Evolutionary conservation across 2,113 vertebrate genomes (phyloP).

Genomic region (Nothobranchius kuhntae): DNA sequence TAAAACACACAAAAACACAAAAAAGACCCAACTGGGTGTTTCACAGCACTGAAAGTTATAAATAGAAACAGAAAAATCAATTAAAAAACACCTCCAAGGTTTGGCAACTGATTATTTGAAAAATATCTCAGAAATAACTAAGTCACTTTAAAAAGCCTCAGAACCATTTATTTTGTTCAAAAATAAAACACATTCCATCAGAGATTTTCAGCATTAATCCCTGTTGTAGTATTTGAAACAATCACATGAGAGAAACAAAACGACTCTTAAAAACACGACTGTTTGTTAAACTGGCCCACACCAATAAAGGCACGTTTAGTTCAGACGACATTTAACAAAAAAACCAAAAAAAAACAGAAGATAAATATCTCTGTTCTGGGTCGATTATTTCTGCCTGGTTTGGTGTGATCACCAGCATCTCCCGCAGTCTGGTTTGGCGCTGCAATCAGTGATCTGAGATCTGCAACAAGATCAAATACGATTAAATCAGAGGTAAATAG

Average conservation of each 20-base stretch:
- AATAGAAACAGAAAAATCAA: too few species aligned
- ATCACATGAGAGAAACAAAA: not conserved
- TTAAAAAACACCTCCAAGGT: too few species aligned
- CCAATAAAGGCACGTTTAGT: not conserved
- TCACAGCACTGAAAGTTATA: too few species aligned
- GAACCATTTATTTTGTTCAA: too few species aligned
- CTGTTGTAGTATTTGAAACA: too few species aligned
- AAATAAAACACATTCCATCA: not conserved
- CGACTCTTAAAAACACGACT: not conserved
- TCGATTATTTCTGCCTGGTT: not conserved
- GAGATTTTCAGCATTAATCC: not conserved
- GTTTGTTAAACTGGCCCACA: not conserved
- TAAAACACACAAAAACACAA: too few species aligned
- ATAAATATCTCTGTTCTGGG: not conserved
- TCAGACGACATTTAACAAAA: not conserved
- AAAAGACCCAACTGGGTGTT: too few species aligned
- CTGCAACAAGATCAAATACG: conserved; percentile 23
- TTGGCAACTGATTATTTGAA: too few species aligned
- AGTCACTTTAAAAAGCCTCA: too few species aligned
- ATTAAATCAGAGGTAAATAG: too few species aligned
- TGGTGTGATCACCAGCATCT: conserved; percentile 58
- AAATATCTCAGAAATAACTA: too few species aligned
- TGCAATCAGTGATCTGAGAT: conserved; percentile 47
- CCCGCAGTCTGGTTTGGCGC: conserved; percentile 36
- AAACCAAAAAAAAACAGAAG: not conserved